Percentiles rank a stretch among this genome's conserved stretches.
Evolutionary conservation across 64 coral and sea anemone genomes (phyloP).

Genomic region (Platygyra sinensis): DNA sequence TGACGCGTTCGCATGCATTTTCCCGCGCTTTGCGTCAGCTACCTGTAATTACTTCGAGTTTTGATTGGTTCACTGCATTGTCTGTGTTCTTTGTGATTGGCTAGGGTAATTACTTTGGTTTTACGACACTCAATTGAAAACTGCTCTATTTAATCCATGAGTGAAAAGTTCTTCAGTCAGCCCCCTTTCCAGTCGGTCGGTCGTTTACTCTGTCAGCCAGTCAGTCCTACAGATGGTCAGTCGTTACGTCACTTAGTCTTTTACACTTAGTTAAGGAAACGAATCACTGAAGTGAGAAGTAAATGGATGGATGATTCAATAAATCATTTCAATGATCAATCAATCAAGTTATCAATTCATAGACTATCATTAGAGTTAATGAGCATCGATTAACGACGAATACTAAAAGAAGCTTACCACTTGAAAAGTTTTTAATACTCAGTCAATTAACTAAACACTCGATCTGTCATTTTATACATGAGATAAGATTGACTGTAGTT

Average conservation of each 20-base stretch:
- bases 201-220: not conserved
- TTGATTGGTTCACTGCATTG: too few species aligned
- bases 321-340: too few species aligned
- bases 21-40: too few species aligned
- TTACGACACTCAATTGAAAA: not conserved
- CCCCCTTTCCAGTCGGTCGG: not conserved
- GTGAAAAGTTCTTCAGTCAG: not conserved
- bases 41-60: too few species aligned
- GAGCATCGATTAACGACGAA: too few species aligned
- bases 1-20: too few species aligned
- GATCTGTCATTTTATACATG: not conserved
- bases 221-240: not conserved
- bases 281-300: too few species aligned
- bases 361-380: constrained; percentile 18
- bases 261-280: too few species aligned
- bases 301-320: too few species aligned
- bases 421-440: not conserved
- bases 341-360: too few species aligned
- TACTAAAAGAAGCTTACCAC: not conserved
- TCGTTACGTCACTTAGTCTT: not conserved
- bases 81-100: too few species aligned
- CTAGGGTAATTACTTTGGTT: too few species aligned
- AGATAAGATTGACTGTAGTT: not conserved
- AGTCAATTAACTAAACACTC: not conserved
- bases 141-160: not conserved